Evolutionary conservation across 2,113 vertebrate species (phyloP).

Genomic region (Ochotona princeps): DNA sequence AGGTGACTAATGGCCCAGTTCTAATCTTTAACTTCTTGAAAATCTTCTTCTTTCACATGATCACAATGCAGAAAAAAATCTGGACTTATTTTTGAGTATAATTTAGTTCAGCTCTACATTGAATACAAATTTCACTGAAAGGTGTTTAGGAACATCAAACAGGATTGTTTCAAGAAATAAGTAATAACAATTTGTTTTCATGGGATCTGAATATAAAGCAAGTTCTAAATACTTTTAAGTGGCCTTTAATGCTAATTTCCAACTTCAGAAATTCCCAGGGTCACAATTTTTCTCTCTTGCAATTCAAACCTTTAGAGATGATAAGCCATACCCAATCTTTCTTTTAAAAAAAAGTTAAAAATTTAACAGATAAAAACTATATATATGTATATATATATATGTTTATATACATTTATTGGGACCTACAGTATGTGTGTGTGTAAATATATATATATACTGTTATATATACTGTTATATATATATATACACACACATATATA

Average conservation of each 20-base stretch:
- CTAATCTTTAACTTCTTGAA: background rate
- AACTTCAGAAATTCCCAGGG: background rate
- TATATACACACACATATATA: too few species aligned
- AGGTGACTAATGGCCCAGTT: background rate
- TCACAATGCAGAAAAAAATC: too few species aligned
- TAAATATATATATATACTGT: too few species aligned
- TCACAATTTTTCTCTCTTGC: background rate
- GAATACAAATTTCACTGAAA: background rate
- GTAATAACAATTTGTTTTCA: slow-evolving; percentile 12
- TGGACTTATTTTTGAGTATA: background rate
- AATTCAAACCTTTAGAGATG: background rate
- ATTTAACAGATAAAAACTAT: too few species aligned
- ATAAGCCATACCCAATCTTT: background rate
- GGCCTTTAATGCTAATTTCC: background rate
- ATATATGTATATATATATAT: too few species aligned
- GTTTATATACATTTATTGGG: too few species aligned
- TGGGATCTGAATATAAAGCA: background rate
- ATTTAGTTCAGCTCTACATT: background rate
- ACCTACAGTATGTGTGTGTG: too few species aligned
- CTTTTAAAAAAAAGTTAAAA: background rate
- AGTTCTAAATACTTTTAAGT: background rate
- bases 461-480: too few species aligned
- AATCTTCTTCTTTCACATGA: background rate
- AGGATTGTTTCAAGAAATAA: slow-evolving; percentile 40
- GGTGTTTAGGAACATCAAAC: background rate